phyloP scores from a whole-genome alignment of 2,888 invertebrate species.

The Epinotia demarniana region DNA sequence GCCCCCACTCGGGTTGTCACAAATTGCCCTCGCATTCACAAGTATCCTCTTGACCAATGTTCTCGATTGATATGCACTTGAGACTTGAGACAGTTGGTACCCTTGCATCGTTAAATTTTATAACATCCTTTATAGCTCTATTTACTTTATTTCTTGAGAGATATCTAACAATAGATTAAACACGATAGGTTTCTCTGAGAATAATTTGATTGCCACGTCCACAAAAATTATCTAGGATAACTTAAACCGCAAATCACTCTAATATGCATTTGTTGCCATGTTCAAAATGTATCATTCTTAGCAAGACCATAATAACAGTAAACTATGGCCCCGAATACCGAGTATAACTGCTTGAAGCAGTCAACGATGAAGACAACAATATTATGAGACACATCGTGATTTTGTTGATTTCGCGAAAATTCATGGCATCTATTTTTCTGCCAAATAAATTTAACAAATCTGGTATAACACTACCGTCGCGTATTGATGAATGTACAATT shows the following conservation, averaged over 20 bases:
- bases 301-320: too few relatives aligned
- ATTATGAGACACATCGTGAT: not conserved
- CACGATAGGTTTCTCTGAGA: not conserved
- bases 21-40: slow-evolving; percentile 51
- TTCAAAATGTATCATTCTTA: not conserved
- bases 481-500: too few relatives aligned
- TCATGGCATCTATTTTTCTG: too few relatives aligned
- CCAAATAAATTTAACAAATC: too few relatives aligned
- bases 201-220: not conserved
- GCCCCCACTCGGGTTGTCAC: slow-evolving; percentile 51
- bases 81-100: slow-evolving; percentile 49
- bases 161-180: too few relatives aligned
- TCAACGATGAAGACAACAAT: too few relatives aligned
- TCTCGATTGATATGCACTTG: slow-evolving; percentile 52
- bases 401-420: too few relatives aligned
- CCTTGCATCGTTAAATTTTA: slow-evolving; percentile 22
- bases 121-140: not conserved
- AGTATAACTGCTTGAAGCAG: too few relatives aligned
- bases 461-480: too few relatives aligned
- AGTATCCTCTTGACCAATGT: slow-evolving; percentile 56
- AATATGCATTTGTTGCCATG: too few relatives aligned
- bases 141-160: not conserved
- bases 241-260: not conserved
- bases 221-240: not conserved
- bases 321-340: too few relatives aligned